A percentile compares a stretch with the other conserved stretches of the same genome.
These are phyloP conservation scores for Cinclus mexicanus DNA, from an alignment of 2,113 vertebrate species.

Conservation along the genomic window DNA sequence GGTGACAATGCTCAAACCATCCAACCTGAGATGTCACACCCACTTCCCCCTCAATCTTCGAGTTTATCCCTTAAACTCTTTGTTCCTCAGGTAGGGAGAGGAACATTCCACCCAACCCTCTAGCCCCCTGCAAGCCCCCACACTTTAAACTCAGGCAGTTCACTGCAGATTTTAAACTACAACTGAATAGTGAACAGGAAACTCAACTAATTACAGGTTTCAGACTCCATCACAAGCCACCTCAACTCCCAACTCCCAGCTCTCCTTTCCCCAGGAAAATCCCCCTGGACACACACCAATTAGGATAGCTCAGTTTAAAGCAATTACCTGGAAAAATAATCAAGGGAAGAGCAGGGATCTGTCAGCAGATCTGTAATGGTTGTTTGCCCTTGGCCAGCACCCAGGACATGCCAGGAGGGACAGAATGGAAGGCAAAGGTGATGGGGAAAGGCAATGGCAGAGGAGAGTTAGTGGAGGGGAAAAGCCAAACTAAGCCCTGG, in stretches of 20 bases:
- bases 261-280: background rate
- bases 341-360: background rate
- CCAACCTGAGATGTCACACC: rapidly evolving
- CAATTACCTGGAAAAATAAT: background rate
- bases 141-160: background rate
- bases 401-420: background rate
- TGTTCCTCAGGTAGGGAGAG: background rate
- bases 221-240: background rate
- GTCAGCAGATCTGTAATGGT: background rate
- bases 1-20: background rate
- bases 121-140: background rate
- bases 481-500: background rate
- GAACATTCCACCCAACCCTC: background rate
- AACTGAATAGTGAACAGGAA: background rate
- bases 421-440: background rate
- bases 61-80: background rate
- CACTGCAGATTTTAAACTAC: background rate
- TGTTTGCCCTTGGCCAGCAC: background rate
- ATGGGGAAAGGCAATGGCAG: background rate
- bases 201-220: background rate
- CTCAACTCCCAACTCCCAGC: background rate
- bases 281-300: background rate
- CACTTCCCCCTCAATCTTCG: rapidly evolving
- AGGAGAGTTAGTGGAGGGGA: background rate
- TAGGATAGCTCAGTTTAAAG: background rate